Base-by-base conservation (phyloP, 2,888 invertebrate genomes). In the Macaria liturata region DNA sequence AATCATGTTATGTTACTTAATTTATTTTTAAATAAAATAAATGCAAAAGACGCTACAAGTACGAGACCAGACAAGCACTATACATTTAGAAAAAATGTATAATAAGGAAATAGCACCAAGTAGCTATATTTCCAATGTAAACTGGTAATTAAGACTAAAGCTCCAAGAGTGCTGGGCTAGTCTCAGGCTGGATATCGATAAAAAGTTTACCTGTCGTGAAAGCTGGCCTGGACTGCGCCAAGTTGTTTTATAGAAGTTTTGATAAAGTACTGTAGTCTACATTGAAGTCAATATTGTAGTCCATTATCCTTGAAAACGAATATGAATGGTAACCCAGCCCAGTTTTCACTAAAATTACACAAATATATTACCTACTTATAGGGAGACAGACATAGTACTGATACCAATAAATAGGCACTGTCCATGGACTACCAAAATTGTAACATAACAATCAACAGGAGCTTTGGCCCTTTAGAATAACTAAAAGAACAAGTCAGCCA, bases 331-430 rank as follows among this genome's bases (percentile, higher is more conserved):
- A 67, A 67, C 67, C 67, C 71, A 73, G 72, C 64, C 73, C 76
- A 72, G 56, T 72, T 72, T 76, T 74, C 75, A 78, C 80, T 79
- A 76, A 75, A 78, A 76, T 72, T 71, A 75, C 71, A 75, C 61
- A 56, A 56, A 32, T 47, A 48, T 56, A 34, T 50, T 56, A 49
- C 42, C 40, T 49, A 42, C 3, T 4, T 7, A 47, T 20, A 5
- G 39, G 40, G 37, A 4, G 9, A 46, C 34, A 37, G 4, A 37
- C 20, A 37, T 4, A 1, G 8, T 34, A 9, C 9, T 8, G 37
- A n/a, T 46, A 46, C 46, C 4, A 32, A 46, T 37, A 6, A 20
- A 37, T 37, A 37, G 7, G 34, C 34, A 37, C 9, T 46, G n/a
- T 46, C 32, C 31, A 31, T 39, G 39, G 30, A 39, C 39, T 39